phyloP scores from a whole-genome alignment of 1,140 invertebrate genomes.

The Spodoptera litura region DNA sequence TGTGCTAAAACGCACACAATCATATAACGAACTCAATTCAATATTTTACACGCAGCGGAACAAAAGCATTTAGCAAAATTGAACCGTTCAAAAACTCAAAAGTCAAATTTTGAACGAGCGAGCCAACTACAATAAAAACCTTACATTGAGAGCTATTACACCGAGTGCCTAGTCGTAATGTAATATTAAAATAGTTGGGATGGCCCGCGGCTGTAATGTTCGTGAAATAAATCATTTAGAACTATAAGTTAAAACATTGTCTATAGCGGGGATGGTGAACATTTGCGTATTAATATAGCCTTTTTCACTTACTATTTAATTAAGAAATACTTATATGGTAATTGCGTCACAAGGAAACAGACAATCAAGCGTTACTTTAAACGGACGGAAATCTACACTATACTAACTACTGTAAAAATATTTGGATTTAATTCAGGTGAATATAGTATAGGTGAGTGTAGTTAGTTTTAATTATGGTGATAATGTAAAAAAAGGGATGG shows the following conservation, averaged over 20 bases:
- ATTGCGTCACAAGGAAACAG: too few species aligned
- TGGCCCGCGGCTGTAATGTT: constrained; percentile 49
- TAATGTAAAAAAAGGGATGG: too few species aligned
- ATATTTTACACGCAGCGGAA: constrained; percentile 27
- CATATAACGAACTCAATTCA: constrained; percentile 23
- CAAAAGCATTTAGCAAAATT: constrained; percentile 43
- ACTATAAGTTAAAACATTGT: constrained; percentile 65
- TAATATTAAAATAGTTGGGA: constrained; percentile 75
- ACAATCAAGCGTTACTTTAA: too few species aligned
- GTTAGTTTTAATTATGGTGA: too few species aligned
- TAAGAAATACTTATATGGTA: too few species aligned
- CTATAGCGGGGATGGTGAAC: neutral
- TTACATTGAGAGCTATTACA: constrained; percentile 71
- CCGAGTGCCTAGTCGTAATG: constrained; percentile 67
- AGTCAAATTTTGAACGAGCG: constrained; percentile 57
- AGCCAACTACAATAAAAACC: constrained; percentile 67
- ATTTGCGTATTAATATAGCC: too few species aligned
- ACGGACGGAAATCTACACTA: too few species aligned
- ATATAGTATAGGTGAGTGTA: too few species aligned
- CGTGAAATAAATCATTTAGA: constrained; percentile 69
- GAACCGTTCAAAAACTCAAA: constrained; percentile 51
- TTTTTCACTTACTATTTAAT: too few species aligned
- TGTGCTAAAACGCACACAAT: constrained; percentile 18
- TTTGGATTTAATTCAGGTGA: too few species aligned
- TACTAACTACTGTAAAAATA: too few species aligned